A percentile compares a stretch with the other conserved stretches of the same genome.
Conservation (phyloP, 2,888 invertebrate genomes). For the Cataglyphis altisquamis region DNA sequence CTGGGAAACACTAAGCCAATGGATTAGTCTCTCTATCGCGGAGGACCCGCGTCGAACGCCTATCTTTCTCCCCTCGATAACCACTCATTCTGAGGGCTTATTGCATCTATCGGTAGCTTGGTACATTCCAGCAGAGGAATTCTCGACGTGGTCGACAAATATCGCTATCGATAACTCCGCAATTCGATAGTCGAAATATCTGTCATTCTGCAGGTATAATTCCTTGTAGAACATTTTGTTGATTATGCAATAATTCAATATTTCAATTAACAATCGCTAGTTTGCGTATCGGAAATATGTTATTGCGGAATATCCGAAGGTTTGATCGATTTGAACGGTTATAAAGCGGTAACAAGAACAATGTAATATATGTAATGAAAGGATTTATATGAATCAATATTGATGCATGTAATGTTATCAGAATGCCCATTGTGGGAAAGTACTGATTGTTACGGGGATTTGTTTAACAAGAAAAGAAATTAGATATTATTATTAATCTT, state of each 20-base stretch:
- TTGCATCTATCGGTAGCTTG: constrained; percentile 61
- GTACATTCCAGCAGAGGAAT: constrained; percentile 63
- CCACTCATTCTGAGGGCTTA: constrained; percentile 55
- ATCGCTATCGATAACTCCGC: constrained; percentile 55
- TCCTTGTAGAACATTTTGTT: constrained; percentile 45
- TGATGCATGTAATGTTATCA: constrained; percentile 15
- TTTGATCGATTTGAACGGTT: constrained; percentile 29
- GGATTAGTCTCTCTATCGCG: constrained; percentile 85
- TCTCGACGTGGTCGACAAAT: constrained; percentile 61
- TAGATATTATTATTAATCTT: neutral
- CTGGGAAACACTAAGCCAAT: constrained; percentile 69
- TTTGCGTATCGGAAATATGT: constrained; percentile 1
- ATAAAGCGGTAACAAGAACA: constrained; percentile 7
- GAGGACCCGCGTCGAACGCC: constrained; percentile 81
- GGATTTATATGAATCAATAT: constrained; percentile 36
- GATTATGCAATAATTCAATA: constrained; percentile 40
- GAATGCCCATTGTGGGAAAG: constrained; percentile 3
- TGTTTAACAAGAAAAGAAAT: neutral
- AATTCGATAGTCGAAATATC: constrained; percentile 56
- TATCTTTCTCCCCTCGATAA: constrained; percentile 80
- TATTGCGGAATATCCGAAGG: constrained; percentile 35
- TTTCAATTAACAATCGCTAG: constrained; percentile 37
- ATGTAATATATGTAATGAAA: constrained; percentile 20
- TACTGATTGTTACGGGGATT: neutral
- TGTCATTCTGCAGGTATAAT: constrained; percentile 56